phyloP scores from a whole-genome alignment of 1,140 invertebrate genomes.

The Aphis craccivora region DNA sequence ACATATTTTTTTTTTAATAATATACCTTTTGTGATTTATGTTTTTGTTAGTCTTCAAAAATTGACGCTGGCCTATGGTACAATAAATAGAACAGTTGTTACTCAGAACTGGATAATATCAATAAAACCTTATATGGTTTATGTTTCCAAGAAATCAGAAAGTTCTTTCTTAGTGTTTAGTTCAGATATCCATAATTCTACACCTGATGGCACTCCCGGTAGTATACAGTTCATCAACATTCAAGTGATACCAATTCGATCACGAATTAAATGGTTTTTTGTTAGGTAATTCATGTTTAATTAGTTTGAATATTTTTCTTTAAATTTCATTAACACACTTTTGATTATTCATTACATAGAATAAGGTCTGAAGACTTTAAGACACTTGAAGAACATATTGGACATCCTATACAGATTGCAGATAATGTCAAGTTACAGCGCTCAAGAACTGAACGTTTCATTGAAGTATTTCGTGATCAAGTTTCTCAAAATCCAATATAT shows the following conservation, averaged over 20 bases:
- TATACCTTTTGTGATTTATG: background rate
- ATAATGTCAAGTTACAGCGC: slow-evolving; percentile 81
- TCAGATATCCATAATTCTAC: slow-evolving; percentile 78
- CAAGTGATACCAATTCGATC: slow-evolving; percentile 73
- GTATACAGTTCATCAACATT: slow-evolving; percentile 83
- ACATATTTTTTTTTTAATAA: background rate
- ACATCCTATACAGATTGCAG: slow-evolving; percentile 76
- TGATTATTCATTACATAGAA: slow-evolving; percentile 64
- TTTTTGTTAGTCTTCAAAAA: slow-evolving; percentile 31
- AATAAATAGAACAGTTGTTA: slow-evolving; percentile 35
- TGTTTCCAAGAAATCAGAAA: slow-evolving; percentile 80
- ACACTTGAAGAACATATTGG: slow-evolving; percentile 80
- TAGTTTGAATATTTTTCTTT: background rate
- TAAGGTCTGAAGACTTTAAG: slow-evolving; percentile 80
- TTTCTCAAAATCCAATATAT: slow-evolving; percentile 76
- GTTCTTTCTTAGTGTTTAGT: slow-evolving; percentile 75
- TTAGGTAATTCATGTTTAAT: slow-evolving; percentile 64
- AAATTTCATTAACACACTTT: background rate
- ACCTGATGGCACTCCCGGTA: slow-evolving; percentile 67
- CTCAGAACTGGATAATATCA: slow-evolving; percentile 86
- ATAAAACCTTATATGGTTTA: slow-evolving; percentile 78
- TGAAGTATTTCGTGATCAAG: slow-evolving; percentile 80
- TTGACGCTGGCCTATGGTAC: slow-evolving; percentile 28
- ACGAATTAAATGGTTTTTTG: slow-evolving; percentile 69
- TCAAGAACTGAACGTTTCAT: slow-evolving; percentile 84